These are phyloP conservation scores for Eretmochelys imbricata DNA, from an alignment of 2,113 vertebrate genomes.

Conservation along the genomic window DNA sequence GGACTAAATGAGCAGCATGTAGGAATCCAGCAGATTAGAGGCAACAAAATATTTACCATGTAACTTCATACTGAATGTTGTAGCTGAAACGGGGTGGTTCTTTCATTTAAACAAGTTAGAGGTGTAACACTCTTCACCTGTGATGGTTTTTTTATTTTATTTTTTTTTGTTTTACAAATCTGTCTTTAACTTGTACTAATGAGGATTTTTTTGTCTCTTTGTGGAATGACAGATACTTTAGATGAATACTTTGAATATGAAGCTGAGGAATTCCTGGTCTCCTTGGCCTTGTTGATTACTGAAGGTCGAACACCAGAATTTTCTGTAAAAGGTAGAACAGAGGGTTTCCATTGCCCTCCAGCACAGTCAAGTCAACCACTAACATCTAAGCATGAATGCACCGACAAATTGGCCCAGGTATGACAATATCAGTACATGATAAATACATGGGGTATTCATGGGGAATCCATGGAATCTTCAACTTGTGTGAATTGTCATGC, in stretches of 20 bases:
- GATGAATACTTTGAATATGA: slow-evolving; percentile 99
- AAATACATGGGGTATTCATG: background rate
- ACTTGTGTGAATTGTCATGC: background rate
- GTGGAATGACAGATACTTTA: slow-evolving; percentile 82
- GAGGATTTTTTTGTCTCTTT: background rate
- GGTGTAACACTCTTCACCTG: background rate
- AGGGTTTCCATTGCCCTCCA: slow-evolving; percentile 96
- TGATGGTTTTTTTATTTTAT: background rate
- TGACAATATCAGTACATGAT: fast-evolving
- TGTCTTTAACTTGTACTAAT: background rate
- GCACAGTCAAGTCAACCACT: slow-evolving; percentile 90
- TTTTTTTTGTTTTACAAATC: background rate
- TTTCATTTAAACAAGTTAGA: background rate
- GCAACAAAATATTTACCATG: background rate
- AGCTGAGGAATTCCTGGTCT: slow-evolving; percentile 96
- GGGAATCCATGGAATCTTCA: background rate
- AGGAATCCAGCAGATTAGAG: background rate
- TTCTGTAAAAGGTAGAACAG: slow-evolving; percentile 94
- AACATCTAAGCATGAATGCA: slow-evolving; percentile 93
- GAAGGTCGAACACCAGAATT: slow-evolving; percentile 96
- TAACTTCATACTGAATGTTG: background rate
- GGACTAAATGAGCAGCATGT: background rate
- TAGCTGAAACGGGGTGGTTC: background rate
- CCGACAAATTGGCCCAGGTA: slow-evolving; percentile 94
- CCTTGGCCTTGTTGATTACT: slow-evolving; percentile 95